These are phyloP conservation scores for Melanotaenia parkinsoni DNA, from an alignment of 2,797 vertebrate species.

Conservation along the genomic window DNA sequence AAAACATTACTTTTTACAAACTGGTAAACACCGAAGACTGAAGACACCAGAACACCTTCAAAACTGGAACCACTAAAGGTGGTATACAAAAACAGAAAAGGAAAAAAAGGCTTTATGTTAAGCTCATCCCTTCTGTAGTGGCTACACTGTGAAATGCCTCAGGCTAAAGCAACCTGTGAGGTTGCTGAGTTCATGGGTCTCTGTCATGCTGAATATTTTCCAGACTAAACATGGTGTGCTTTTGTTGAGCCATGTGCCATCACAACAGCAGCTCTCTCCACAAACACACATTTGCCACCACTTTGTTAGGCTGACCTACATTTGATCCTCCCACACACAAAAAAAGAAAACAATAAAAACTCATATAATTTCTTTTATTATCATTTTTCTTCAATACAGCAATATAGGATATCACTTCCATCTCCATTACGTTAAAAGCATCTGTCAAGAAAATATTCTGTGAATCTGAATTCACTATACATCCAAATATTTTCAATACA, in stretches of 20 bases:
- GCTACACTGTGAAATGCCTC: background rate
- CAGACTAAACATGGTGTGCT: constrained; percentile 39
- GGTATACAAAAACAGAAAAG: too few relatives aligned
- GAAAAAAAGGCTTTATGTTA: background rate
- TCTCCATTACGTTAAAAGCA: constrained; percentile 69
- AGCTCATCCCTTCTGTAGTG: background rate
- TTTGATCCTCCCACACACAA: constrained; percentile 33
- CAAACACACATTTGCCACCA: background rate
- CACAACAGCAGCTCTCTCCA: constrained; percentile 22
- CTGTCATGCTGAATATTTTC: constrained; percentile 41
- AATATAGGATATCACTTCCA: constrained; percentile 63
- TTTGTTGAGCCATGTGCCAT: constrained; percentile 43
- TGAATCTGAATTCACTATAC: constrained; percentile 65
- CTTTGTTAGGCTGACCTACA: constrained; percentile 64
- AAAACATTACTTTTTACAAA: too few relatives aligned
- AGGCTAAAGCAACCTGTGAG: background rate
- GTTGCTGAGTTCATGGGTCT: constrained; percentile 33
- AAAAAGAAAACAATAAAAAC: constrained; percentile 14
- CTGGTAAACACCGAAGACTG: too few relatives aligned
- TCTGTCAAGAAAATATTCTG: constrained; percentile 78
- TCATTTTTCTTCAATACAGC: constrained; percentile 68
- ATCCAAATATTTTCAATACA: constrained; percentile 77
- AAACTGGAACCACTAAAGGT: too few relatives aligned
- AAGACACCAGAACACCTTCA: background rate
- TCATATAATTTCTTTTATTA: constrained; percentile 9